phyloP scores from a whole-genome alignment of 2,797 vertebrate genomes.

The Petrocephalus schoutedeni region DNA sequence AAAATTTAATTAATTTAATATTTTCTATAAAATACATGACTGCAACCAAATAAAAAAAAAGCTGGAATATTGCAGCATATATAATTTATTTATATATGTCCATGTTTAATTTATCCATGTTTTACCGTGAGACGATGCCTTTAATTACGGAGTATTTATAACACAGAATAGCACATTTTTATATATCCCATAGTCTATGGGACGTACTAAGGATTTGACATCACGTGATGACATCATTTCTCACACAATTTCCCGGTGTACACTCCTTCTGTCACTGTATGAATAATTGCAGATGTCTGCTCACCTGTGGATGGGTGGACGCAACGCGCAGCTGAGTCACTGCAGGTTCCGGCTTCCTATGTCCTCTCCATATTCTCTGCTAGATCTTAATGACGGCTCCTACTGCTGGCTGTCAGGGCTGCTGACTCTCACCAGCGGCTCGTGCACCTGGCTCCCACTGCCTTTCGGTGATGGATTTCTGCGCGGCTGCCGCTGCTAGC shows the following conservation, averaged over 20 bases:
- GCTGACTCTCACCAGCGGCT: constrained; percentile 36
- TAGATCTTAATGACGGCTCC: constrained; percentile 20
- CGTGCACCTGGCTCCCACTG: background rate
- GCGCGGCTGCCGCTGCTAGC: background rate
- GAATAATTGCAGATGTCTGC: constrained; percentile 6
- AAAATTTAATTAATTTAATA: background rate
- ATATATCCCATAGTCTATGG: background rate
- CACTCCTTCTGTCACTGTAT: background rate
- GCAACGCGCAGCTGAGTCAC: constrained; percentile 8
- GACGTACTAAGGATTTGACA: background rate
- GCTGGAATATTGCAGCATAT: background rate
- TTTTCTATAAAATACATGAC: background rate
- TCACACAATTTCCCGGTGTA: background rate
- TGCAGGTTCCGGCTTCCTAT: background rate
- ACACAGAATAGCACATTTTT: background rate
- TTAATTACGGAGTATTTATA: background rate
- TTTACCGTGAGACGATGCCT: background rate
- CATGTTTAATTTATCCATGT: background rate
- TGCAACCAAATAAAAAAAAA: background rate
- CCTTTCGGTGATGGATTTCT: background rate
- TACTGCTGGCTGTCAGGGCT: constrained; percentile 31
- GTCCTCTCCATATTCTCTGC: background rate
- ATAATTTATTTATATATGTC: background rate
- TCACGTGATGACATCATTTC: background rate
- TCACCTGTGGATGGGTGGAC: constrained; percentile 50